Evolutionary conservation across 1,140 invertebrate genomes (phyloP).

Genomic region (Drosophila ercepeae): DNA sequence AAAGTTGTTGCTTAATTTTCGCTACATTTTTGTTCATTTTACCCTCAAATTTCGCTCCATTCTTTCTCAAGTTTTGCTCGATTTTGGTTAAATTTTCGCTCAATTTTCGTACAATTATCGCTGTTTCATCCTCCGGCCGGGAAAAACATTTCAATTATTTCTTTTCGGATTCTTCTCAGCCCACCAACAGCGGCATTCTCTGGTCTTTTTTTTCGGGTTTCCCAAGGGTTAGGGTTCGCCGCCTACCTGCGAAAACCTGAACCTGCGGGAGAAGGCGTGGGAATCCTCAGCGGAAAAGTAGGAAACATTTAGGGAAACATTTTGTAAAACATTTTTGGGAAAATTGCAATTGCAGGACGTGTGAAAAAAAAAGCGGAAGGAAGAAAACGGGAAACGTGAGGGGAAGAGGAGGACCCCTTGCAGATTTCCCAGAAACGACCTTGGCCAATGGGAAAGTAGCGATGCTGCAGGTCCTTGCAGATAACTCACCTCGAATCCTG

Average conservation of each 20-base stretch:
- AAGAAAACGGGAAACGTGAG: background rate
- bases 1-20: no score
- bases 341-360: conserved; percentile 69
- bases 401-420: background rate
- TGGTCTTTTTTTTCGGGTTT: conserved; percentile 41
- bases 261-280: conserved; percentile 57
- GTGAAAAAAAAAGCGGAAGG: background rate
- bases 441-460: no score
- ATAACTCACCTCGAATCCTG: background rate
- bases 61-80: no score
- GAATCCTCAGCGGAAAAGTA: conserved; percentile 30
- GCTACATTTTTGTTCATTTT: conserved; percentile 55
- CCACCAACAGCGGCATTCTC: conserved; percentile 66
- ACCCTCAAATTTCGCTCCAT: no score
- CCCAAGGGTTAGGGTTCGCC: conserved; percentile 10
- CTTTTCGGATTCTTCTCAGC: conserved; percentile 22
- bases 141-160: conserved; percentile 43
- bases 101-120: conserved; percentile 50
- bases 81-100: conserved; percentile 67
- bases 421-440: background rate
- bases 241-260: conserved; percentile 51
- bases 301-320: conserved; percentile 1
- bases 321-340: background rate
- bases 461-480: no score
- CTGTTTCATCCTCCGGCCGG: conserved; percentile 16